phyloP scores from a whole-genome alignment of 2,113 vertebrate genomes.

The Brachyistius frenatus region DNA sequence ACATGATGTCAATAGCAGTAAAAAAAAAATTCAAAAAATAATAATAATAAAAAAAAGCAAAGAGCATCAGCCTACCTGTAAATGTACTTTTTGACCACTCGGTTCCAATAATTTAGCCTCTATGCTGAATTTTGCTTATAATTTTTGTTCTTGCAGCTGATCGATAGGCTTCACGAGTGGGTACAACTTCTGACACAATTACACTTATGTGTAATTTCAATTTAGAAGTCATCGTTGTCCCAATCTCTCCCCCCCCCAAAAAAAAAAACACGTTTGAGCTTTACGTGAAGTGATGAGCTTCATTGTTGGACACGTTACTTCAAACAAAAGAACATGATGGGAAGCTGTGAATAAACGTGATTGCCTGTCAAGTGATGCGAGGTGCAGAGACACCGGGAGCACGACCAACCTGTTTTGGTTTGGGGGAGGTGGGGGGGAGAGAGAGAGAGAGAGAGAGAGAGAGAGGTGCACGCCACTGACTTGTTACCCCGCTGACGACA shows the following conservation, averaged over 20 bases:
- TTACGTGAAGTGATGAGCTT: not conserved
- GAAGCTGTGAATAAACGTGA: not conserved
- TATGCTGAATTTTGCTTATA: too few relatives aligned
- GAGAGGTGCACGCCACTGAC: too few relatives aligned
- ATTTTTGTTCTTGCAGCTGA: not conserved
- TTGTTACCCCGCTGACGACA: slow-evolving; percentile 24
- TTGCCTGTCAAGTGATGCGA: not conserved
- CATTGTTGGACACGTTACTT: too few relatives aligned
- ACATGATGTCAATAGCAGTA: too few relatives aligned
- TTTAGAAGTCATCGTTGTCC: not conserved
- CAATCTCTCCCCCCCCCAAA: not conserved
- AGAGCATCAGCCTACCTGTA: too few relatives aligned
- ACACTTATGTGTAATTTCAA: not conserved
- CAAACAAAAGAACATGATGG: not conserved
- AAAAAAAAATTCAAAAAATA: too few relatives aligned
- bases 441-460: too few relatives aligned
- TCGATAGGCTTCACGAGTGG: not conserved
- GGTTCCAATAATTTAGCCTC: too few relatives aligned
- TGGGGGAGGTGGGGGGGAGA: too few relatives aligned
- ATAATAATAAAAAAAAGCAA: too few relatives aligned
- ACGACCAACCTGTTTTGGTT: too few relatives aligned
- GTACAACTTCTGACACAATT: not conserved
- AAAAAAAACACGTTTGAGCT: not conserved
- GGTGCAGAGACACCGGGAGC: not conserved
- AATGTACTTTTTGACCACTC: too few relatives aligned